These are phyloP conservation scores for Oligia latruncula DNA, from an alignment of 2,888 invertebrate species.

Conservation along the genomic window DNA sequence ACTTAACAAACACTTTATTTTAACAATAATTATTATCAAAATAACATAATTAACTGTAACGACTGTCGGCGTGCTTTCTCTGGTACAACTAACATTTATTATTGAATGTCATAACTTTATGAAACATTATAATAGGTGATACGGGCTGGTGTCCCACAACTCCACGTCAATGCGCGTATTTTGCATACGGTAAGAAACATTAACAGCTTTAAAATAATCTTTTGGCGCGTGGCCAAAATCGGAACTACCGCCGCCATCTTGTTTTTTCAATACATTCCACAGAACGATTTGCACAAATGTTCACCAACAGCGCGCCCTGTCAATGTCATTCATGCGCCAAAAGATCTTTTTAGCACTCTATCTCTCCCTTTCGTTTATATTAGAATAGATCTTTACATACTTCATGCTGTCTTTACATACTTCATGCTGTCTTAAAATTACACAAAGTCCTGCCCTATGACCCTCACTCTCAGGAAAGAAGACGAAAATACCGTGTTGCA, in stretches of 20 bases:
- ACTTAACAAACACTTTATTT: constrained; percentile 89
- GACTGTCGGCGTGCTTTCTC: constrained; percentile 74
- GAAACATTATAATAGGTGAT: neutral
- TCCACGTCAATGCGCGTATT: too few species aligned
- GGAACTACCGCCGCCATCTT: neutral
- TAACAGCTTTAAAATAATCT: neutral
- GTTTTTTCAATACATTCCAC: neutral
- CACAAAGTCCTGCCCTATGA: too few species aligned
- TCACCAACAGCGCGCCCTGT: neutral
- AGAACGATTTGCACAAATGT: neutral
- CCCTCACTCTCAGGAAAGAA: too few species aligned
- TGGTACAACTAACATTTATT: constrained; percentile 60
- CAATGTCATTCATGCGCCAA: neutral
- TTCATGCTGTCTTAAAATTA: too few species aligned
- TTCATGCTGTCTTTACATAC: too few species aligned
- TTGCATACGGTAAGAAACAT: neutral
- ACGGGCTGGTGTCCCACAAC: too few species aligned
- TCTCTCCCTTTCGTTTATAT: neutral
- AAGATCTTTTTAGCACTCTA: neutral
- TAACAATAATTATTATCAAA: constrained; percentile 87
- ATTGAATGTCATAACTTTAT: constrained; percentile 59
- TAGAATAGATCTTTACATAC: neutral
- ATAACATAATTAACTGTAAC: constrained; percentile 81
- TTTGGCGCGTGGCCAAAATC: neutral
- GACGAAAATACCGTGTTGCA: too few species aligned